Evolutionary conservation across 2,888 invertebrate species (phyloP).

Genomic region (Altica lythri): DNA sequence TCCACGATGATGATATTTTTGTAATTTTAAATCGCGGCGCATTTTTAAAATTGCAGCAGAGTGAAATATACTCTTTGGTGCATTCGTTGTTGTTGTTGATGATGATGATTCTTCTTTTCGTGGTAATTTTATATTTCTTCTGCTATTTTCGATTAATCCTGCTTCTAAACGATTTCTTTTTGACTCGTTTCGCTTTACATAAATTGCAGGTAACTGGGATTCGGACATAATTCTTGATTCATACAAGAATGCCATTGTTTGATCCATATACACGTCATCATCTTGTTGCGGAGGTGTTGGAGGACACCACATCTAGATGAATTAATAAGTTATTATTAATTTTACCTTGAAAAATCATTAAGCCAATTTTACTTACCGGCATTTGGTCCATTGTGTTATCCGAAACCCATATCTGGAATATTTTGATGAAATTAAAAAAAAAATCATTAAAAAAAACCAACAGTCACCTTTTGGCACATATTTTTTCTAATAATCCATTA

Average conservation of each 20-base stretch:
- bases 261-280: constrained; percentile 89
- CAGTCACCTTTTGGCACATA: constrained; percentile 8
- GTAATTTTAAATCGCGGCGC: constrained; percentile 76
- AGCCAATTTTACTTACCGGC: constrained; percentile 70
- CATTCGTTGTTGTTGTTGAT: no score
- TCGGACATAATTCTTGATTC: constrained; percentile 77
- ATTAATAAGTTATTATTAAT: constrained; percentile 23
- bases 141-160: constrained; percentile 59
- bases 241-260: constrained; percentile 83
- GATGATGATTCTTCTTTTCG: constrained; percentile 73
- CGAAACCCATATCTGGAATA: constrained; percentile 78
- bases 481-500: background rate
- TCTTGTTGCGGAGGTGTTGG: constrained; percentile 96
- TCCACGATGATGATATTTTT: no score
- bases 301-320: constrained; percentile 88
- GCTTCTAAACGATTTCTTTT: constrained; percentile 74
- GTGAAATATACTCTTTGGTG: constrained; percentile 82
- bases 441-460: background rate
- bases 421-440: background rate
- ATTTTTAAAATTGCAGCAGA: constrained; percentile 75
- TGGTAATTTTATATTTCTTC: constrained; percentile 66
- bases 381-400: constrained; percentile 72
- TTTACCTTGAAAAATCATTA: background rate
- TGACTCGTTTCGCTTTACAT: constrained; percentile 76
- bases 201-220: constrained; percentile 77